A percentile compares a stretch with the other conserved stretches of the same genome.
Conservation (phyloP, 2,888 invertebrate genomes). For the Leptinotarsa juncta region DNA sequence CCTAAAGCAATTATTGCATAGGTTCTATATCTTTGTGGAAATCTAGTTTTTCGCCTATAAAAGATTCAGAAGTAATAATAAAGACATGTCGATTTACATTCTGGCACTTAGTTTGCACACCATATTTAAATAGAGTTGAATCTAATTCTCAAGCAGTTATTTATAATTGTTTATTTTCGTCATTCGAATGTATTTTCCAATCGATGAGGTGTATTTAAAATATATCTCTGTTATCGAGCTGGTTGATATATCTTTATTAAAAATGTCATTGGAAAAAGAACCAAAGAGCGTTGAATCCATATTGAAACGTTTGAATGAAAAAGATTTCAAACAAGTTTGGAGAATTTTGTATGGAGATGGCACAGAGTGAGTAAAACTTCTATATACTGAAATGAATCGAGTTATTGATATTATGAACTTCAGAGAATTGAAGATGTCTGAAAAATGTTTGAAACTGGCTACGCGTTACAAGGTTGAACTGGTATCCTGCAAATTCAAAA, state of each 20-base stretch:
- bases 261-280: slow-evolving; percentile 40
- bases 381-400: neutral
- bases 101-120: neutral
- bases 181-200: slow-evolving; percentile 20
- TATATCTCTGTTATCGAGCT: neutral
- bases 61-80: neutral
- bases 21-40: neutral
- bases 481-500: slow-evolving; percentile 42
- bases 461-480: slow-evolving; percentile 39
- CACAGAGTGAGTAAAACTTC: slow-evolving; percentile 37
- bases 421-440: slow-evolving; percentile 39
- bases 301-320: slow-evolving; percentile 36
- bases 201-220: slow-evolving; percentile 14
- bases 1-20: too few relatives aligned
- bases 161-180: slow-evolving; percentile 38
- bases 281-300: slow-evolving; percentile 38
- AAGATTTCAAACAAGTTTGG: slow-evolving; percentile 39
- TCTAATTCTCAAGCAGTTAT: slow-evolving; percentile 25
- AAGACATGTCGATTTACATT: slow-evolving; percentile 4
- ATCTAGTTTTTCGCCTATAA: neutral
- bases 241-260: neutral
- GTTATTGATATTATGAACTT: neutral
- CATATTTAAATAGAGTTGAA: neutral
- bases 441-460: slow-evolving; percentile 39
- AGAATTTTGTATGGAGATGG: slow-evolving; percentile 41